A percentile compares a stretch with the other conserved stretches of the same genome.
Conservation (phyloP, 2,113 vertebrate species). For the Cacatua alba region DNA sequence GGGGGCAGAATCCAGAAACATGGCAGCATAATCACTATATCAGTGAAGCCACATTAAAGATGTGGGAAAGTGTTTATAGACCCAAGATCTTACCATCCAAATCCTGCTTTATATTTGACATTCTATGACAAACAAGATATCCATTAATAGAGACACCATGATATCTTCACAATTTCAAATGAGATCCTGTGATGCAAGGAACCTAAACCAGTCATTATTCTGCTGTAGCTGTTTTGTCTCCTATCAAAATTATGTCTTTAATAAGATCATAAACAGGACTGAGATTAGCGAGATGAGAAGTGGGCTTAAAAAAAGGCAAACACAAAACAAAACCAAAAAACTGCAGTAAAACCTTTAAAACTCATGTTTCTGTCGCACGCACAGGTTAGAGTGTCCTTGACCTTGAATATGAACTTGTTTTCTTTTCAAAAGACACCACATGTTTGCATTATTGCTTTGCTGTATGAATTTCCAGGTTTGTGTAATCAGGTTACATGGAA, state of each 20-base stretch:
- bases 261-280: neutral
- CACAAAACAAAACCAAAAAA: neutral
- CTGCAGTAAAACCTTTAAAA: neutral
- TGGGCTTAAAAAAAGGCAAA: neutral
- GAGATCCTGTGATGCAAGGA: neutral
- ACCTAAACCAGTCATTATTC: neutral
- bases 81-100: neutral
- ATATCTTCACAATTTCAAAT: neutral
- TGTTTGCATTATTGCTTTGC: neutral
- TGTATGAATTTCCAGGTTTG: neutral
- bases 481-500: neutral
- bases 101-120: neutral
- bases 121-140: neutral
- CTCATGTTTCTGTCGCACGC: neutral
- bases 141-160: neutral
- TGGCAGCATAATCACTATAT: neutral
- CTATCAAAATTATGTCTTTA: neutral
- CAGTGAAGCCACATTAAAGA: neutral
- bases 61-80: neutral
- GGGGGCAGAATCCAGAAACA: neutral
- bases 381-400: neutral
- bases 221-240: neutral
- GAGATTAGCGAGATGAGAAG: neutral
- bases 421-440: neutral
- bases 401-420: neutral